These are phyloP conservation scores for Phylloscopus collybita DNA, from an alignment of 2,797 vertebrate species.

Conservation along the genomic window DNA sequence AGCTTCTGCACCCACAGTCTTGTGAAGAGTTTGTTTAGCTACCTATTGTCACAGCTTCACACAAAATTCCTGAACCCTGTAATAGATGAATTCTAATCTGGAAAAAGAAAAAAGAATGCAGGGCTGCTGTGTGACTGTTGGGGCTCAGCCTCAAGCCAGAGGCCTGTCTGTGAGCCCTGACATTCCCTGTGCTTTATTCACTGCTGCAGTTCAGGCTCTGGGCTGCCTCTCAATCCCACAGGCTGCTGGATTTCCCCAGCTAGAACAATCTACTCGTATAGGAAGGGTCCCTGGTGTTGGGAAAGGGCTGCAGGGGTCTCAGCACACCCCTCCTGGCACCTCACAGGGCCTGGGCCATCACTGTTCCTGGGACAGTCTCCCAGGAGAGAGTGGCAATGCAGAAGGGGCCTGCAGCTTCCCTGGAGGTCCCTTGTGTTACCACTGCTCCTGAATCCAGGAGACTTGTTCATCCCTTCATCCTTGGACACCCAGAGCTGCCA, in stretches of 20 bases:
- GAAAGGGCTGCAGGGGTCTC: background rate
- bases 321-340: background rate
- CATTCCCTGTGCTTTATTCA: background rate
- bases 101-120: background rate
- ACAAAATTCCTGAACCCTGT: background rate
- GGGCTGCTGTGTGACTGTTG: background rate
- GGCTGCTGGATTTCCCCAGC: background rate
- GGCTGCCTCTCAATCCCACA: background rate
- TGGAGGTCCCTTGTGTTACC: background rate
- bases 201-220: background rate
- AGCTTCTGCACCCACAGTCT: background rate
- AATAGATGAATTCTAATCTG: background rate
- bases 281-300: background rate
- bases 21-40: background rate
- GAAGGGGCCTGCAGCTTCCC: background rate
- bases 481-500: fast-evolving
- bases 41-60: background rate
- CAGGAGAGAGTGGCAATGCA: fast-evolving
- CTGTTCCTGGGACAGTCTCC: background rate
- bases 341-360: fast-evolving
- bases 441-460: too few species aligned
- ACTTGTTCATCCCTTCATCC: too few species aligned
- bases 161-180: background rate
- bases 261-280: background rate
- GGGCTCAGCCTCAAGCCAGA: background rate